Evolutionary conservation across 30 jellyfish, hydroid and myxozoan genomes (phyloP).

Genomic region (Aurelia aurita): DNA sequence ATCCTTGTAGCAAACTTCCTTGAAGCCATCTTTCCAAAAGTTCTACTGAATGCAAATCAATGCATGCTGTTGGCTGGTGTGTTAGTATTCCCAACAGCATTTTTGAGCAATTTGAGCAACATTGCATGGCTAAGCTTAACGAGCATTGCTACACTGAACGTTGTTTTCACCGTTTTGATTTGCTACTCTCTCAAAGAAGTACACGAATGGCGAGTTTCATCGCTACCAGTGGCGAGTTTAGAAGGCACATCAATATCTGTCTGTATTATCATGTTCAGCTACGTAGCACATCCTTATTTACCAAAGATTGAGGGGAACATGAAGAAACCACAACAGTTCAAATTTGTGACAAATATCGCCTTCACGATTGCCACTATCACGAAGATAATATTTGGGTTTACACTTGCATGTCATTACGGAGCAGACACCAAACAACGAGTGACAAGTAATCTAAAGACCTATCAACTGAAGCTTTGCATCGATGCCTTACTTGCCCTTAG

Average conservation of each 20-base stretch:
- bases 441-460: conserved; percentile 49
- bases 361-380: conserved; percentile 80
- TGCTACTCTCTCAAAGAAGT: conserved; percentile 38
- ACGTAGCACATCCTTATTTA: conserved; percentile 87
- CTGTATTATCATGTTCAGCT: conserved; percentile 85
- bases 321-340: conserved; percentile 73
- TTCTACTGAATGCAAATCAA: conserved; percentile 38
- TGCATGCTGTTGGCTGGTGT: conserved; percentile 83
- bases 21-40: conserved; percentile 62
- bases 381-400: conserved; percentile 71
- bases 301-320: conserved; percentile 84
- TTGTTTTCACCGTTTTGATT: conserved; percentile 55
- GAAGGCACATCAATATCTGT: conserved; percentile 73
- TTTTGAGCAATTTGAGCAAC: conserved; percentile 72
- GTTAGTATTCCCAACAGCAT: conserved; percentile 80
- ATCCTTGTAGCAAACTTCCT: conserved; percentile 72
- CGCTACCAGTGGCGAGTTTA: conserved; percentile 61
- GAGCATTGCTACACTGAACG: conserved; percentile 67
- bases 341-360: conserved; percentile 67
- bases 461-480: conserved; percentile 23
- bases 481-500: conserved; percentile 77
- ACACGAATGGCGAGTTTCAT: conserved; percentile 54
- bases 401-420: conserved; percentile 80
- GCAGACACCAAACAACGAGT: conserved; percentile 74
- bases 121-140: conserved; percentile 87